Percentiles rank a stretch among this genome's conserved stretches.
phyloP scores from a whole-genome alignment of 2,888 invertebrate species.

The Tiliacea citrago region DNA sequence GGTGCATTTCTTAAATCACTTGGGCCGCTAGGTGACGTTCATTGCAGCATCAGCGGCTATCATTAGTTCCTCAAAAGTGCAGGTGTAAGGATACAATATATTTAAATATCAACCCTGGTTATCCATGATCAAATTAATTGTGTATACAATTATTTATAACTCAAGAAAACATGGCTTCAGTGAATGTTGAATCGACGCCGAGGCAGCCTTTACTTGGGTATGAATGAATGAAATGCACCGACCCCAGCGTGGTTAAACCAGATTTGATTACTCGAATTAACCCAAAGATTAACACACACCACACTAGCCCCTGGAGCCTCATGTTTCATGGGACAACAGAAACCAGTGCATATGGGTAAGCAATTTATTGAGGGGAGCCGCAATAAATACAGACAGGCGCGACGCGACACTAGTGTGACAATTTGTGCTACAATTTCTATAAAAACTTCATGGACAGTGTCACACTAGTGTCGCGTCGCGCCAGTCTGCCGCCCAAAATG shows the following conservation, averaged over 20 bases:
- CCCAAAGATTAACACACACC: too few relatives aligned
- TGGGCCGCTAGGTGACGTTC: neutral
- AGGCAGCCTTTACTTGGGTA: slow-evolving; percentile 3
- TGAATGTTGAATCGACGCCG: neutral
- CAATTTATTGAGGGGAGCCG: slow-evolving; percentile 20
- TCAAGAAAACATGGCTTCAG: neutral
- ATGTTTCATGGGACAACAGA: too few relatives aligned
- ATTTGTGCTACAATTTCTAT: too few relatives aligned
- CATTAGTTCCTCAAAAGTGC: neutral
- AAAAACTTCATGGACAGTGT: too few relatives aligned
- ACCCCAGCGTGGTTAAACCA: too few relatives aligned
- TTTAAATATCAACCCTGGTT: too few relatives aligned
- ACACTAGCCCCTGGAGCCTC: too few relatives aligned
- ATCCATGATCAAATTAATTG: neutral
- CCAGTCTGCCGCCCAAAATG: neutral
- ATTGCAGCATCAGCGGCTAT: slow-evolving; percentile 7
- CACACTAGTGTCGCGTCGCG: too few relatives aligned
- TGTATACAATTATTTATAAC: neutral
- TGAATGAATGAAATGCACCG: too few relatives aligned
- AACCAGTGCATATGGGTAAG: neutral
- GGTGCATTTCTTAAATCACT: slow-evolving; percentile 7
- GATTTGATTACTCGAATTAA: too few relatives aligned
- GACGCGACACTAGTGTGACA: too few relatives aligned
- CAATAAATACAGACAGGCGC: too few relatives aligned
- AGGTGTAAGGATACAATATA: neutral